phyloP scores from a whole-genome alignment of 2,888 invertebrate genomes.

The Melieria crassipennis region DNA sequence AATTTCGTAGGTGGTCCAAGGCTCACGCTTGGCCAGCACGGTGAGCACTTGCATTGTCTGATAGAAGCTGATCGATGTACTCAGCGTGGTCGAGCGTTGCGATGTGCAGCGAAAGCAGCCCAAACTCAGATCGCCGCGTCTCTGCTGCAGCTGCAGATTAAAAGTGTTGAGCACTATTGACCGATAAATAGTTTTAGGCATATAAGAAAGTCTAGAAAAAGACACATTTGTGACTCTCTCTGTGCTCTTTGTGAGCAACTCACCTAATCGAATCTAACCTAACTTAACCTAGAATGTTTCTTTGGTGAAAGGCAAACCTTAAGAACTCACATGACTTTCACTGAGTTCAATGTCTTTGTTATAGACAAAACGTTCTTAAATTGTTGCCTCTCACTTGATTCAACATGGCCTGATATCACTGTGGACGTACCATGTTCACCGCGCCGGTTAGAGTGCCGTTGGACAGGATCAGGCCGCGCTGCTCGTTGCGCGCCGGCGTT shows the following conservation, averaged over 20 bases:
- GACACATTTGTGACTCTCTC: too few relatives aligned
- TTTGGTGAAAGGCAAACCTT: neutral
- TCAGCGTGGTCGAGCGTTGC: constrained; percentile 41
- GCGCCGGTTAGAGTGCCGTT: constrained; percentile 41
- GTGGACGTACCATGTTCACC: constrained; percentile 39
- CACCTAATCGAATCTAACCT: too few relatives aligned
- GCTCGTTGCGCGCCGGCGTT: constrained; percentile 18
- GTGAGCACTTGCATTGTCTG: constrained; percentile 45
- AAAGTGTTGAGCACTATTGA: neutral
- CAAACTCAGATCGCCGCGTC: constrained; percentile 44
- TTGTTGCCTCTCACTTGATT: too few relatives aligned
- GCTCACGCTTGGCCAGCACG: constrained; percentile 34
- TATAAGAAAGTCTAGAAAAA: too few relatives aligned
- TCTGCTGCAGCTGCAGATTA: constrained; percentile 42
- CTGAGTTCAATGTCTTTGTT: too few relatives aligned
- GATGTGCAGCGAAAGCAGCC: constrained; percentile 46
- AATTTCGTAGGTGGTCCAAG: constrained; percentile 46
- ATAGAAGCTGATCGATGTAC: constrained; percentile 41
- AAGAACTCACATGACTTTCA: neutral
- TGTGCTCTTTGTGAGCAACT: too few relatives aligned
- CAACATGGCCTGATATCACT: too few relatives aligned
- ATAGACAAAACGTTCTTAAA: too few relatives aligned
- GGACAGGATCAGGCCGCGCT: constrained; percentile 39
- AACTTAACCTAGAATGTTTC: too few relatives aligned
- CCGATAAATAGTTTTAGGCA: too few relatives aligned